Evolutionary conservation across 1,140 invertebrate species (phyloP).

Genomic region (Eufriesea mexicana): DNA sequence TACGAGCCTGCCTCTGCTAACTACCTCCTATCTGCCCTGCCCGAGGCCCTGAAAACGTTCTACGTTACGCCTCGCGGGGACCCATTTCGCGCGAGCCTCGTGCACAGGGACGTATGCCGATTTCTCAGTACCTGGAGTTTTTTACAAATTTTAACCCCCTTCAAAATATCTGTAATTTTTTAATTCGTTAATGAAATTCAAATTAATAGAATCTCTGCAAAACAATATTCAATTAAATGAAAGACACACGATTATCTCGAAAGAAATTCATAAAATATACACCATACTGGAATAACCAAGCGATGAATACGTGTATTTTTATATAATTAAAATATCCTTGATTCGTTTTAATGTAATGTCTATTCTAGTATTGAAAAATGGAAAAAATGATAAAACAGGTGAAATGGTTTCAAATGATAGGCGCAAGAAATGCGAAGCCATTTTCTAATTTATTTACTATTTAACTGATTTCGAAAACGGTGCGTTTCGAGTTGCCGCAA

Average conservation of each 20-base stretch:
- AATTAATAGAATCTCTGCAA: not conserved
- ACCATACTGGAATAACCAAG: too few species aligned
- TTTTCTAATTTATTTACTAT: not conserved
- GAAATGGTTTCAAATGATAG: not conserved
- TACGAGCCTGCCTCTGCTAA: slow-evolving; percentile 78
- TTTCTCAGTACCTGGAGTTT: slow-evolving; percentile 51
- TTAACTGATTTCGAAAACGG: slow-evolving; percentile 38
- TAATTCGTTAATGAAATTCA: not conserved
- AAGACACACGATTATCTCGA: too few species aligned
- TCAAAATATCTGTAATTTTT: not conserved
- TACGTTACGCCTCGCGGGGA: slow-evolving; percentile 79
- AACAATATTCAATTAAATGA: too few species aligned
- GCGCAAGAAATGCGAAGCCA: too few species aligned
- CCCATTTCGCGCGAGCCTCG: slow-evolving; percentile 76
- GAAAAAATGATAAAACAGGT: not conserved
- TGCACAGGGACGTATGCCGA: slow-evolving; percentile 67
- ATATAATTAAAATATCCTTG: too few species aligned
- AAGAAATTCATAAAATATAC: not conserved
- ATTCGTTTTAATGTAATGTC: too few species aligned
- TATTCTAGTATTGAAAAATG: not conserved
- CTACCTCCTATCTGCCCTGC: slow-evolving; percentile 78
- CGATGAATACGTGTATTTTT: too few species aligned
- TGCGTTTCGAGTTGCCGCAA: slow-evolving; percentile 43
- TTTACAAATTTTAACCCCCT: slow-evolving; percentile 7
- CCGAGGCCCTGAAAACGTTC: slow-evolving; percentile 79